Conservation (phyloP, 53 echinoderm and acorn worm genomes). For the Actinopyga echinites region DNA sequence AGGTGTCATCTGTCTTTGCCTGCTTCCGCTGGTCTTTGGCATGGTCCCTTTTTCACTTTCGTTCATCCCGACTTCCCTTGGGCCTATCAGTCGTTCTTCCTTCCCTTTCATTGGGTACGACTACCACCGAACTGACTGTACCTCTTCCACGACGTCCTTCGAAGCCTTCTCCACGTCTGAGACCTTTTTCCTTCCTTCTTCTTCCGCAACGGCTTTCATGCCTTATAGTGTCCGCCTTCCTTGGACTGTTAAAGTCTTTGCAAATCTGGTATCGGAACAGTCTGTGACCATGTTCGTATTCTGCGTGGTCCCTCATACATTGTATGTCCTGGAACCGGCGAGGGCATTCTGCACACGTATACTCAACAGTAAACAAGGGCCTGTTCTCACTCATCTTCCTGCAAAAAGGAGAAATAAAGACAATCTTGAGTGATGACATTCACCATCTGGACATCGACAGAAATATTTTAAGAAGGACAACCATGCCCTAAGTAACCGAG, state of each 20-base stretch:
- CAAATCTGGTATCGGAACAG: background rate
- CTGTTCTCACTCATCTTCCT: background rate
- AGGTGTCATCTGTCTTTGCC: background rate
- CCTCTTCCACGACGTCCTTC: background rate
- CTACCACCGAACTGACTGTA: background rate
- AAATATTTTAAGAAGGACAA: background rate
- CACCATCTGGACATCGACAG: background rate
- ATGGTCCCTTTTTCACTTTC: background rate
- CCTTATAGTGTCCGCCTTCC: background rate
- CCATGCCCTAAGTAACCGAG: background rate
- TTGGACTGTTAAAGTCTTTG: background rate
- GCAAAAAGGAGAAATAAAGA: background rate
- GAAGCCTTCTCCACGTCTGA: background rate
- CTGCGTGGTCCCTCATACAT: background rate
- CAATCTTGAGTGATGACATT: background rate
- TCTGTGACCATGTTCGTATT: background rate
- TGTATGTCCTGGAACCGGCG: background rate
- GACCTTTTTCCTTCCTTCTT: background rate
- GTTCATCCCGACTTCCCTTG: too few species aligned
- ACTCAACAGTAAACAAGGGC: background rate
- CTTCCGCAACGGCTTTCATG: background rate
- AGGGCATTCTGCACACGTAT: background rate
- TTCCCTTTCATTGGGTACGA: background rate
- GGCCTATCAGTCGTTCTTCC: background rate
- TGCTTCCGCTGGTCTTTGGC: background rate